Percentiles rank a stretch among this genome's conserved stretches.
phyloP scores from a whole-genome alignment of 2,888 invertebrate species.

The Lepeophtheirus nordmannii region DNA sequence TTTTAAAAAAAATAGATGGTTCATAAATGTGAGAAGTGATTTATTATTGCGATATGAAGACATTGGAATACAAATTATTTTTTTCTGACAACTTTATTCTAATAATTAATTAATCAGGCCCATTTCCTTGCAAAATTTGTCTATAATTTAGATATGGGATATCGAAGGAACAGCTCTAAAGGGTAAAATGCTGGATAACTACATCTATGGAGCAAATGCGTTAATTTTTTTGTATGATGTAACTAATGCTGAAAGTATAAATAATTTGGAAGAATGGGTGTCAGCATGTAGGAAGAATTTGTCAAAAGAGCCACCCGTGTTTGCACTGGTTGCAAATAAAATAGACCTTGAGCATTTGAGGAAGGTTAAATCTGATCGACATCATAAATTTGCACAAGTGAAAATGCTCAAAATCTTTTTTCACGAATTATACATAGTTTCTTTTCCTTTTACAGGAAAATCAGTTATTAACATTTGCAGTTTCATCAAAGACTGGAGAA shows the following conservation, averaged over 20 bases:
- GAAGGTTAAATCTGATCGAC: slow-evolving; percentile 28
- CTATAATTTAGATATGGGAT: slow-evolving; percentile 7
- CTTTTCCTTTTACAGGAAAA: slow-evolving; percentile 25
- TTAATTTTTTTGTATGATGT: slow-evolving; percentile 67
- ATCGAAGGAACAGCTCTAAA: slow-evolving; percentile 5
- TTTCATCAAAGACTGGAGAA: slow-evolving; percentile 28
- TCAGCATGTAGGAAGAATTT: background rate
- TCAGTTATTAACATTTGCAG: slow-evolving; percentile 27
- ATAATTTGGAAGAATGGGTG: slow-evolving; percentile 53
- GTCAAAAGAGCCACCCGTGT: slow-evolving; percentile 26
- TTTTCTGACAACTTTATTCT: too few species aligned
- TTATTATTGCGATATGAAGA: too few species aligned
- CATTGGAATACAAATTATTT: too few species aligned
- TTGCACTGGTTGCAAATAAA: slow-evolving; percentile 28
- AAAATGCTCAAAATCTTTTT: background rate
- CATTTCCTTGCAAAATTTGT: background rate
- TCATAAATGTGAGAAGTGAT: too few species aligned
- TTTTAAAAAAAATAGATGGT: too few species aligned
- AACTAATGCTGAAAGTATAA: slow-evolving; percentile 62
- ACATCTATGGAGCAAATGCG: slow-evolving; percentile 54
- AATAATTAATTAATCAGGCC: too few species aligned
- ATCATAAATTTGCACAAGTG: slow-evolving; percentile 27
- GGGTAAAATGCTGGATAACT: slow-evolving; percentile 53
- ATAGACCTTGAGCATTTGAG: slow-evolving; percentile 28
- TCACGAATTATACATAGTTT: background rate